A percentile compares a stretch with the other conserved stretches of the same genome.
Evolutionary conservation across 2,797 vertebrate species (phyloP).

Genomic region (Catharus ustulatus): DNA sequence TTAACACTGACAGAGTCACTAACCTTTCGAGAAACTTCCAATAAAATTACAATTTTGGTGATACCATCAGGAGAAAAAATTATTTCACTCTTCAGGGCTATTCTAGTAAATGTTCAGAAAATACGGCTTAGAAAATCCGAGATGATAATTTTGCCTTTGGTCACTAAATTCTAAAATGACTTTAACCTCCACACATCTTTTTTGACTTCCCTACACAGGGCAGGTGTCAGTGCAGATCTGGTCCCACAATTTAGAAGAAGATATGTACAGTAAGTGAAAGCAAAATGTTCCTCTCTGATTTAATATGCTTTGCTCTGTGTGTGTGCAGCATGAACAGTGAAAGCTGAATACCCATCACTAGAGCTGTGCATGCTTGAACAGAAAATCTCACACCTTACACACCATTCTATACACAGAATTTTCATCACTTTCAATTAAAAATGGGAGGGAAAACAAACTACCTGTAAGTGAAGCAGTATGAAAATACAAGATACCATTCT

Average conservation of each 20-base stretch:
- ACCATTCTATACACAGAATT: neutral
- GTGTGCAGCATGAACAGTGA: neutral
- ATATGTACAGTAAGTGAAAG: conserved; percentile 17
- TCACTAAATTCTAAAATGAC: conserved; percentile 7
- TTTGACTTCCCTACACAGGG: neutral
- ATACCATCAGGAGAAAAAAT: neutral
- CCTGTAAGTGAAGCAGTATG: neutral
- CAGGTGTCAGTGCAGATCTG: conserved; percentile 32
- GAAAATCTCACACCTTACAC: neutral
- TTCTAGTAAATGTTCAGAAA: conserved; percentile 4
- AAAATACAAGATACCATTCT: neutral
- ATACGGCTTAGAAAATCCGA: conserved; percentile 1
- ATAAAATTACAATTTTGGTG: neutral
- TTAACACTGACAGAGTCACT: neutral
- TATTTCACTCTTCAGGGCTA: conserved; percentile 8
- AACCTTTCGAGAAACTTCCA: conserved; percentile 27
- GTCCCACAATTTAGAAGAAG: neutral
- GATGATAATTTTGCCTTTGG: conserved; percentile 51
- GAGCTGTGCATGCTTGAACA: neutral
- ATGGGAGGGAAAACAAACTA: neutral
- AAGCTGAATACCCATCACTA: neutral
- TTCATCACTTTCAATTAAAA: neutral
- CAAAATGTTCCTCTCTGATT: neutral
- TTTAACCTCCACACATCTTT: conserved; percentile 22
- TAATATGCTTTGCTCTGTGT: neutral